Conservation (phyloP, 2,888 invertebrate species). For the Orchesellides sinensis region DNA sequence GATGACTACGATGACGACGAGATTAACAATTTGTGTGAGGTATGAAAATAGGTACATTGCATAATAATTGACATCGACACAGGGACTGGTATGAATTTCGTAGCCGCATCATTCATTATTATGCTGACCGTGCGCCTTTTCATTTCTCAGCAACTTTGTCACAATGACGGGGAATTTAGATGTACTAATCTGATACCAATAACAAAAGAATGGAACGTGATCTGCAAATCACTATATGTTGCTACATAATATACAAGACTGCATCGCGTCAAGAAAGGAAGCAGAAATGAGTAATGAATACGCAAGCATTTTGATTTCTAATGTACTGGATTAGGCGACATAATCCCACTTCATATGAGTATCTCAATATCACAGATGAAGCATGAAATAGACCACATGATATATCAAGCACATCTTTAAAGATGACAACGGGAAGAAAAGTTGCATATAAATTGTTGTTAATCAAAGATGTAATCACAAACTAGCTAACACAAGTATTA, state of each 20-base stretch:
- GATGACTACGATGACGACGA: constrained; percentile 45
- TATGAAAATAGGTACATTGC: constrained; percentile 4
- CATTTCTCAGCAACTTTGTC: constrained; percentile 49
- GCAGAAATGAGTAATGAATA: constrained; percentile 33
- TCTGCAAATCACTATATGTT: too few species aligned
- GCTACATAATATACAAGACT: too few species aligned
- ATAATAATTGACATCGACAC: constrained; percentile 45
- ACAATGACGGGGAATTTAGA: constrained; percentile 11
- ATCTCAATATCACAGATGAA: too few species aligned
- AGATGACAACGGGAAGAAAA: too few species aligned
- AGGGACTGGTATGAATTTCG: background rate
- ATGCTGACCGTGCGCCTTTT: background rate
- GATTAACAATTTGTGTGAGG: constrained; percentile 47
- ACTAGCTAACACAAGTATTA: too few species aligned
- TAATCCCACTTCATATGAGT: too few species aligned
- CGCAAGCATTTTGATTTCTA: constrained; percentile 8
- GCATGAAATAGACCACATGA: too few species aligned
- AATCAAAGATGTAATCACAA: too few species aligned
- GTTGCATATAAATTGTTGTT: too few species aligned
- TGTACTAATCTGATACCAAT: constrained; percentile 32
- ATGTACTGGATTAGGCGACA: background rate
- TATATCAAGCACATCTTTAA: too few species aligned
- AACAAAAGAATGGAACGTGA: too few species aligned
- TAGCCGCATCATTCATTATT: background rate
- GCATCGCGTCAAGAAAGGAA: constrained; percentile 16